phyloP scores from a whole-genome alignment of 1,140 invertebrate species.

The Heliconius hewitsoni region DNA sequence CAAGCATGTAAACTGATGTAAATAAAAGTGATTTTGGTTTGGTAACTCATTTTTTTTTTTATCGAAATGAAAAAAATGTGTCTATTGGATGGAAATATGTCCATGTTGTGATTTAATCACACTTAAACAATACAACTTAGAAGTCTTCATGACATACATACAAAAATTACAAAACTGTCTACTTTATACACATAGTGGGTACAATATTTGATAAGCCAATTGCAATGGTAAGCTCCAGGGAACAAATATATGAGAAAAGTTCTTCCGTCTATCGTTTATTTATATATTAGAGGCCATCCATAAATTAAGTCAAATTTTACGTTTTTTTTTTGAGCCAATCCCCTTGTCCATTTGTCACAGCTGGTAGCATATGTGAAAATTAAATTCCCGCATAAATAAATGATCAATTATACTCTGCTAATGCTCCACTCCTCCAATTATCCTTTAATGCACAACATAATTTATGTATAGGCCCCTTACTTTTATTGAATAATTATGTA shows the following conservation, averaged over 20 bases:
- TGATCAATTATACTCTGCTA: no score
- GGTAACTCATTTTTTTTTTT: conserved; percentile 48
- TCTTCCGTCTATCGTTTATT: not conserved
- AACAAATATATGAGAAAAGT: not conserved
- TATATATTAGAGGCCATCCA: no score
- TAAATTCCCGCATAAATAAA: no score
- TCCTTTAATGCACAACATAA: no score
- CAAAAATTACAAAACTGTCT: conserved; percentile 62
- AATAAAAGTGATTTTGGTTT: conserved; percentile 81
- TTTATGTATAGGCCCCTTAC: no score
- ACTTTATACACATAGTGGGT: conserved; percentile 17
- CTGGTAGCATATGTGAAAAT: no score
- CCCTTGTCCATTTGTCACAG: no score
- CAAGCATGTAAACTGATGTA: conserved; percentile 74
- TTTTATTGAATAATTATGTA: not conserved
- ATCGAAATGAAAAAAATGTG: conserved; percentile 19
- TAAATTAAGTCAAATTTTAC: no score
- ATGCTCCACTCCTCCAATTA: no score
- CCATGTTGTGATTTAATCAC: conserved; percentile 71
- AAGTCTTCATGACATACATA: conserved; percentile 46
- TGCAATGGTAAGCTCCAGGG: not conserved
- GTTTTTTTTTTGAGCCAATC: no score
- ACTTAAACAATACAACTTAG: conserved; percentile 59
- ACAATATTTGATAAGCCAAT: conserved; percentile 1
- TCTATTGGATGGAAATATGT: not conserved